phyloP scores from a whole-genome alignment of 2,113 vertebrate species.

The Shinisaurus crocodilurus region DNA sequence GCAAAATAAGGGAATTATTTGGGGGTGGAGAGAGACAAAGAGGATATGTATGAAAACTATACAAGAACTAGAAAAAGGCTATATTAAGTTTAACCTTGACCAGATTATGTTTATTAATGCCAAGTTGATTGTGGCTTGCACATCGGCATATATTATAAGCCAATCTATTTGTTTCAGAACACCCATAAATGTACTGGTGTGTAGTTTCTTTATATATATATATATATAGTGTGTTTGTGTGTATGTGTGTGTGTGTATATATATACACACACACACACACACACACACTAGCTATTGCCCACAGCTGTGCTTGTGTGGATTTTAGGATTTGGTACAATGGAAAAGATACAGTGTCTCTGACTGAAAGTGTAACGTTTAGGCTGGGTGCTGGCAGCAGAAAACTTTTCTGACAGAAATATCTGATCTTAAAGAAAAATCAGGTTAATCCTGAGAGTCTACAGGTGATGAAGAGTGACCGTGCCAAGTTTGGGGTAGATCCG shows the following conservation, averaged over 20 bases:
- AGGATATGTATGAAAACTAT: neutral
- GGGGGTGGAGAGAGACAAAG: neutral
- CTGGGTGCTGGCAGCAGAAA: no score
- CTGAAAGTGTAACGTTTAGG: no score
- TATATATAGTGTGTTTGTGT: neutral
- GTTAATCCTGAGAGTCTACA: no score
- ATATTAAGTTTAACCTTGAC: conserved; percentile 35
- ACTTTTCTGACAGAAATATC: no score
- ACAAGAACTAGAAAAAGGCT: neutral
- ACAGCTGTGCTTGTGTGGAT: no score
- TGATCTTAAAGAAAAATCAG: no score
- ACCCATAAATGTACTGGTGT: conserved; percentile 5
- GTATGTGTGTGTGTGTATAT: neutral
- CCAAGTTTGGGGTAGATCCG: no score
- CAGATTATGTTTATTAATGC: conserved; percentile 25
- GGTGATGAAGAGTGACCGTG: no score
- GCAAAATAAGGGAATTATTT: neutral
- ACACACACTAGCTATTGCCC: no score
- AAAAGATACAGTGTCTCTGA: no score
- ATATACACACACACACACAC: no score
- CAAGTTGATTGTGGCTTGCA: neutral
- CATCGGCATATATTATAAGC: conserved; percentile 14
- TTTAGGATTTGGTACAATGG: no score
- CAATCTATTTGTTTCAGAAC: neutral
- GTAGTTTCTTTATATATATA: neutral